Percentiles rank a stretch among this genome's conserved stretches.
Conservation (phyloP, 2,888 invertebrate genomes). For the Hylaea fasciaria region DNA sequence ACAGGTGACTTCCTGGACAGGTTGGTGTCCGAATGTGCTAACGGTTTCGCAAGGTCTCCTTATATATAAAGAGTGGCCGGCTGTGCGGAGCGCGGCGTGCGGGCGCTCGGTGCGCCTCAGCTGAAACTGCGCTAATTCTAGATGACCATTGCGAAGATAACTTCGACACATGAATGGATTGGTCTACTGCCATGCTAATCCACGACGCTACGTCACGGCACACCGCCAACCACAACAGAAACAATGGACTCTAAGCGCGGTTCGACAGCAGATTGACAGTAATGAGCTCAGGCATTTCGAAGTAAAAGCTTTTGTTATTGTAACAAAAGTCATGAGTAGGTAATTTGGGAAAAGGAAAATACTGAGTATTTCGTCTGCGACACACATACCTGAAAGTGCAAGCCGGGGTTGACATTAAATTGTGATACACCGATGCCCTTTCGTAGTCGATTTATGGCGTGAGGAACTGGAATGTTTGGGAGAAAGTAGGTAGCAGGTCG, state of each 20-base stretch:
- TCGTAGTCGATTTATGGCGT: slow-evolving; percentile 30
- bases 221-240: slow-evolving; percentile 36
- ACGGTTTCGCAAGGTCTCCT: slow-evolving; percentile 80
- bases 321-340: slow-evolving; percentile 3
- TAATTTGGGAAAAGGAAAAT: slow-evolving; percentile 12
- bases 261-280: slow-evolving; percentile 18
- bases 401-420: slow-evolving; percentile 29
- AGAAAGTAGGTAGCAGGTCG: slow-evolving; percentile 38
- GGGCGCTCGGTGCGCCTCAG: slow-evolving; percentile 60
- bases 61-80: slow-evolving; percentile 75
- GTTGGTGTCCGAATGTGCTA: slow-evolving; percentile 77
- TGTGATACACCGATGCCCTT: slow-evolving; percentile 33
- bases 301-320: slow-evolving; percentile 11
- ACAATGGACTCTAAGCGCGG: slow-evolving; percentile 22
- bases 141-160: slow-evolving; percentile 58
- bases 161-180: slow-evolving; percentile 73
- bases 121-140: slow-evolving; percentile 78
- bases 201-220: slow-evolving; percentile 66
- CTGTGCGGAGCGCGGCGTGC: slow-evolving; percentile 61
- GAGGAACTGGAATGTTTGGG: slow-evolving; percentile 31
- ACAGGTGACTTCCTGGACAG: slow-evolving; percentile 79
- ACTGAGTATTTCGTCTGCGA: slow-evolving; percentile 9
- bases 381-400: slow-evolving; percentile 26
- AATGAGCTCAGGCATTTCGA: slow-evolving; percentile 12
- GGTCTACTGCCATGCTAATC: slow-evolving; percentile 57